phyloP scores from a whole-genome alignment of 2,888 invertebrate genomes.

The Lithosia quadra region DNA sequence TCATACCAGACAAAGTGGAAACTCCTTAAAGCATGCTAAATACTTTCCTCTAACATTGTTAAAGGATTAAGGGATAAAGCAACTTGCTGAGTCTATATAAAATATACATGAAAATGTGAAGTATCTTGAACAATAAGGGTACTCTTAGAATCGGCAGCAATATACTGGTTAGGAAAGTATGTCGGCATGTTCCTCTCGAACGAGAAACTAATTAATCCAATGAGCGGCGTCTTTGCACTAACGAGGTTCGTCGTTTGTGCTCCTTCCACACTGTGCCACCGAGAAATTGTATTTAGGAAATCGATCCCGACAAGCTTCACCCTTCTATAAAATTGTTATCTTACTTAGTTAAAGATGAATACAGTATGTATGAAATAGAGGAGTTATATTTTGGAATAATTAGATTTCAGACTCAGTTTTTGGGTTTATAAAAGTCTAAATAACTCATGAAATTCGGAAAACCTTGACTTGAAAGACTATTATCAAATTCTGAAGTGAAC shows the following conservation, averaged over 20 bases:
- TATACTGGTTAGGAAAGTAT: slow-evolving; percentile 67
- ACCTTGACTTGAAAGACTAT: too few species aligned
- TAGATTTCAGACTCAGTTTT: slow-evolving; percentile 12
- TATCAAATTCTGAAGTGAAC: too few species aligned
- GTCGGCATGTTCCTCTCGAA: slow-evolving; percentile 70
- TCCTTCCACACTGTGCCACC: slow-evolving; percentile 64
- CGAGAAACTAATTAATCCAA: slow-evolving; percentile 84
- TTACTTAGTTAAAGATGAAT: slow-evolving; percentile 32
- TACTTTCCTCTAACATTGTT: slow-evolving; percentile 75
- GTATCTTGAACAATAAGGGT: slow-evolving; percentile 69
- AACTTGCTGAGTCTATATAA: slow-evolving; percentile 67
- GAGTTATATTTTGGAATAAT: slow-evolving; percentile 39
- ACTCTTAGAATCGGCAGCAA: slow-evolving; percentile 57
- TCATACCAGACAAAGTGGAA: slow-evolving; percentile 67
- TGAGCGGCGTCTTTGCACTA: slow-evolving; percentile 80
- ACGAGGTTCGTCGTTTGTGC: slow-evolving; percentile 80
- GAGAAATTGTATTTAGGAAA: slow-evolving; percentile 74
- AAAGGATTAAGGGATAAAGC: slow-evolving; percentile 70
- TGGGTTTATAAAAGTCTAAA: not conserved
- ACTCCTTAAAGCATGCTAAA: slow-evolving; percentile 64
- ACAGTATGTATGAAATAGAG: slow-evolving; percentile 33
- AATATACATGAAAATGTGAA: slow-evolving; percentile 74
- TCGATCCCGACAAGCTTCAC: slow-evolving; percentile 61
- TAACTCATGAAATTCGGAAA: too few species aligned
- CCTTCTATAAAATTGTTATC: slow-evolving; percentile 48